Evolutionary conservation across 2,797 vertebrate genomes (phyloP).

Genomic region (Enteromius paludinosus): DNA sequence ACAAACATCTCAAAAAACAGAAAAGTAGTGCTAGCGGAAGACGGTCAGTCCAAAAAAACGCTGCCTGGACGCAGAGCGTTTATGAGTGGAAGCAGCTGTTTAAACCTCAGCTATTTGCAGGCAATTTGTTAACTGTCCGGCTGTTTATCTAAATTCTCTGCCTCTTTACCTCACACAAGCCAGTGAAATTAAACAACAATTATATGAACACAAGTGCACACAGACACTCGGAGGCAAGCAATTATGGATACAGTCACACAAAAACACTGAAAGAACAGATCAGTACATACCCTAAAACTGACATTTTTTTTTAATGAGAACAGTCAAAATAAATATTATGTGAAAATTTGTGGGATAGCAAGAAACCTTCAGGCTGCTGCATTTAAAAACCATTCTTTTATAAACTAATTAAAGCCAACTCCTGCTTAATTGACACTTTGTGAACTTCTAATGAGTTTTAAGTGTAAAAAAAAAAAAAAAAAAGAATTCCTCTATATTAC

Average conservation of each 20-base stretch:
- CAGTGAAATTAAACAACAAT: slow-evolving; percentile 74
- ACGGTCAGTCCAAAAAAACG: slow-evolving; percentile 25
- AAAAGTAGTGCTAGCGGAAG: slow-evolving; percentile 1
- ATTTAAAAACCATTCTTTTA: background rate
- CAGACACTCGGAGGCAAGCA: slow-evolving; percentile 18
- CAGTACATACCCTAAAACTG: background rate
- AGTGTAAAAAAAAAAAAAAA: background rate
- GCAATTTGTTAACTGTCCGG: slow-evolving; percentile 78
- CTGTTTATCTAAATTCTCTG: slow-evolving; percentile 77
- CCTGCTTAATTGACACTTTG: background rate
- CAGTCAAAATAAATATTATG: slow-evolving; percentile 21
- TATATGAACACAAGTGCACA: slow-evolving; percentile 48
- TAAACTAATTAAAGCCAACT: background rate
- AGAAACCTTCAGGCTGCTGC: background rate
- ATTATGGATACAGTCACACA: slow-evolving; percentile 12
- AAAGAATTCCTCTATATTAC: background rate
- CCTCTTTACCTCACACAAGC: slow-evolving; percentile 71
- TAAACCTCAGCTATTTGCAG: slow-evolving; percentile 78
- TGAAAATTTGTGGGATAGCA: background rate
- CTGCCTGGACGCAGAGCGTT: slow-evolving; percentile 49
- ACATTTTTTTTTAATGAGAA: background rate
- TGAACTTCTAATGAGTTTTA: background rate
- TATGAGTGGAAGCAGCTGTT: slow-evolving; percentile 80
- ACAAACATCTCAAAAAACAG: background rate
- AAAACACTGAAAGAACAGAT: slow-evolving; percentile 19